Base-by-base conservation (phyloP, 2,888 invertebrate species). In the Cecidostiba fungosa region DNA sequence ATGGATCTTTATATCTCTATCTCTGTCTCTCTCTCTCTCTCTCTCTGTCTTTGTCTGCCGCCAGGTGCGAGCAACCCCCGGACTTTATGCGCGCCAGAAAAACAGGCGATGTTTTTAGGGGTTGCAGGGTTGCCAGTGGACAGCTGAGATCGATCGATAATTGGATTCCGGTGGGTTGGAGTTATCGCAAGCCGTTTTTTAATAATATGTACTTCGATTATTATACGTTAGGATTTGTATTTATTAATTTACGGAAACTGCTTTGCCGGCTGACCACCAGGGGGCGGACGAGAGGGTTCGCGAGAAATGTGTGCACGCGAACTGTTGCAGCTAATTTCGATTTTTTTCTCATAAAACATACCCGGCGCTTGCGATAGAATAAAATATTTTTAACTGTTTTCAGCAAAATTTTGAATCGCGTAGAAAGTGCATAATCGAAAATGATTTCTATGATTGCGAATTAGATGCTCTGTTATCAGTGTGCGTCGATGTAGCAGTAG, bases 181-280 rank as follows among this genome's bases (percentile, higher is more conserved):
- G 43, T 43, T 43, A 43, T 43, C 43, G 43, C 12, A 10, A 43
- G 12, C 39, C 6, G 8, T 43, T 43, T 43, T 36, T 12, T 43
- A 12, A 43, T 12, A 43, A 43, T 43, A 43, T 3, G 1, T 3
- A 32, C 12, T 10, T 12, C 0, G 10, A 43, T 43, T 43, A 12
- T 12, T 43, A 3, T 32, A 43, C 39, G 39, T 39, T 43, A 50
- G 16, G 5, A 19, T 50, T 19, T 59, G 54, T 59, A 59, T 59
- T 59, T 59, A 59, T n/a, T 59, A 59, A 59, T 59, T 59, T 59
- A 59, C 8, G 8, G 54, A 59, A 59, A 59, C n/a, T n/a, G 54
- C 23, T 59, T 59, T 59, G n/a, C 54, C 54, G 54, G 54, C 54
- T 59, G 54, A 19, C 23, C 54, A 23, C 54, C n/a, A 59, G 54